phyloP scores from a whole-genome alignment of 2,797 vertebrate species.

The Leptodactylus fallax region DNA sequence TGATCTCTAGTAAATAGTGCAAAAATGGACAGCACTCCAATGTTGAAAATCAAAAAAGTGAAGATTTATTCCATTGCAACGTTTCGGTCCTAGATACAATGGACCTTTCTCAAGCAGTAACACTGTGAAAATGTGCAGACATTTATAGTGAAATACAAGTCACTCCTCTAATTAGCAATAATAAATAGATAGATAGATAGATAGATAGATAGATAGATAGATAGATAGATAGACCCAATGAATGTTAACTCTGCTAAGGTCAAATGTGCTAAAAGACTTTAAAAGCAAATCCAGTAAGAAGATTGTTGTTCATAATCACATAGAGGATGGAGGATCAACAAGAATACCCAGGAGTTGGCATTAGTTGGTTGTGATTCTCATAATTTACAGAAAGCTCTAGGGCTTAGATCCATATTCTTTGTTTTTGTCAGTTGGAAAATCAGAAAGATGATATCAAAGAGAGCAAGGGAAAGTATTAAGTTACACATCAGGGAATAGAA shows the following conservation, averaged over 20 bases:
- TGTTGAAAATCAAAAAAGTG: no score
- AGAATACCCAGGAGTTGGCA: not conserved
- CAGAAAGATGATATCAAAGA: slow-evolving; percentile 8
- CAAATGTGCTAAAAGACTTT: not conserved
- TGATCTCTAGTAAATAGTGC: no score
- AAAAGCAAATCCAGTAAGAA: slow-evolving; percentile 44
- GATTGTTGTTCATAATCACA: not conserved
- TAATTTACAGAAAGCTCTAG: slow-evolving; percentile 4
- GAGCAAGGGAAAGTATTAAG: slow-evolving; percentile 20
- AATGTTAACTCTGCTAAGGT: slow-evolving; percentile 6
- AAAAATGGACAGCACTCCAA: no score
- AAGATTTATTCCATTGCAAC: no score
- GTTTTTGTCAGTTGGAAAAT: slow-evolving; percentile 5
- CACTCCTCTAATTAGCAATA: no score
- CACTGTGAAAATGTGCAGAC: no score
- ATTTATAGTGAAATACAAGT: no score
- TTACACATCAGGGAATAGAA: slow-evolving; percentile 43
- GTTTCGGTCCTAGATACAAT: no score
- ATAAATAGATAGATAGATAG: no score
- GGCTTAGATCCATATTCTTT: not conserved
- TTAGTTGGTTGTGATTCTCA: not conserved
- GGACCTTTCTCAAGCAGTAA: no score
- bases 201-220: not conserved
- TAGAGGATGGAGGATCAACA: not conserved
- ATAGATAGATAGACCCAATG: not conserved